Percentiles rank a stretch among this genome's conserved stretches.
Evolutionary conservation across 2,113 vertebrate species (phyloP).

Genomic region (Callithrix jacchus): DNA sequence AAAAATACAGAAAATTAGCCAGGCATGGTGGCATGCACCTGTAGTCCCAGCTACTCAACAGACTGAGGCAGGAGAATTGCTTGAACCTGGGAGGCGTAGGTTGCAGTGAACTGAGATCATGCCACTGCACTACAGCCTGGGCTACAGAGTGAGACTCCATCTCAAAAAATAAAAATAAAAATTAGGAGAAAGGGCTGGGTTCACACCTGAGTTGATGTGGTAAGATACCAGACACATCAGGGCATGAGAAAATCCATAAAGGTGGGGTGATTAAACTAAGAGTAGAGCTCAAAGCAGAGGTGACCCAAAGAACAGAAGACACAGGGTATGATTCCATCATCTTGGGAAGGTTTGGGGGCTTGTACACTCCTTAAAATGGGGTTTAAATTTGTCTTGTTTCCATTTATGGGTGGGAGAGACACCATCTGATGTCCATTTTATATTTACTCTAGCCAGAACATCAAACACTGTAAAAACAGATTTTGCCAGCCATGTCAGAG

Average conservation of each 20-base stretch:
- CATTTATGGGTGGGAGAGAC: background rate
- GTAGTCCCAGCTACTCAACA: no score
- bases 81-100: no score
- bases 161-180: no score
- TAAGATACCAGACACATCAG: background rate
- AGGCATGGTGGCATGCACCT: no score
- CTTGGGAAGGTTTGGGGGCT: background rate
- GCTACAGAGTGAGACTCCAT: no score
- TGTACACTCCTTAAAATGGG: background rate
- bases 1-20: no score
- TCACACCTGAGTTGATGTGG: background rate
- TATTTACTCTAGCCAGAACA: background rate
- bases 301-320: background rate
- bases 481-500: background rate
- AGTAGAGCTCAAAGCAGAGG: background rate
- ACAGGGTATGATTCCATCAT: rapidly evolving
- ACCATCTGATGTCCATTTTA: background rate
- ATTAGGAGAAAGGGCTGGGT: background rate
- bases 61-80: no score
- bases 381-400: background rate
- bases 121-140: no score
- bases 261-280: background rate
- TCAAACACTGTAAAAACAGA: background rate
- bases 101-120: no score
- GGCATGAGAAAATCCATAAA: background rate